Conservation (phyloP, 2,113 vertebrate genomes). For the Amphiprion percula region DNA sequence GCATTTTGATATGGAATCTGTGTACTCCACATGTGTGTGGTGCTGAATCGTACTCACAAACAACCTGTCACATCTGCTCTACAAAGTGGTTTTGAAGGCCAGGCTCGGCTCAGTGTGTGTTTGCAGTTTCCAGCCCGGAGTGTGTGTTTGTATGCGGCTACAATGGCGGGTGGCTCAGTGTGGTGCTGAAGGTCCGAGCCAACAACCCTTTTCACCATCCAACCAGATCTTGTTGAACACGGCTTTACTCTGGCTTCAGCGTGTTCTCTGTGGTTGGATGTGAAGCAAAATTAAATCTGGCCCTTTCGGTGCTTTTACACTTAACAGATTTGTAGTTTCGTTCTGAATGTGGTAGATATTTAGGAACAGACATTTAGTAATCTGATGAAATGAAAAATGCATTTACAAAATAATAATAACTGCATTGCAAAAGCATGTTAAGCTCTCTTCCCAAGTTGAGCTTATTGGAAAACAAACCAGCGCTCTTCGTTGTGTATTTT, state of each 20-base stretch:
- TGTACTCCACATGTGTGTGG: neutral
- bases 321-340: neutral
- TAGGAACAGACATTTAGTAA: neutral
- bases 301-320: neutral
- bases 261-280: neutral
- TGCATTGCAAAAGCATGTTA: neutral
- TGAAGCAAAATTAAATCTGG: conserved; percentile 1
- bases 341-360: neutral
- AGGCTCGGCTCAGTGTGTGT: conserved; percentile 51
- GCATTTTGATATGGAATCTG: neutral
- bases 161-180: conserved; percentile 13
- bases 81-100: conserved; percentile 39
- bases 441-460: conserved; percentile 1
- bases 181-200: conserved; percentile 20
- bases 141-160: conserved; percentile 23
- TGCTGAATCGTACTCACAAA: conserved; percentile 39
- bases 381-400: neutral
- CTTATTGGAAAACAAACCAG: conserved; percentile 22
- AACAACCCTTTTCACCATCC: conserved; percentile 1
- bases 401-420: conserved; percentile 20
- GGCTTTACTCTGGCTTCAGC: neutral
- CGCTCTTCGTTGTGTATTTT: conserved; percentile 28
- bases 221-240: conserved; percentile 24
- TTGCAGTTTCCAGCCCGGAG: neutral
- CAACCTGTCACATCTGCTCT: conserved; percentile 65